Conservation (phyloP, 2,797 vertebrate genomes). For the Xenops minutus region DNA sequence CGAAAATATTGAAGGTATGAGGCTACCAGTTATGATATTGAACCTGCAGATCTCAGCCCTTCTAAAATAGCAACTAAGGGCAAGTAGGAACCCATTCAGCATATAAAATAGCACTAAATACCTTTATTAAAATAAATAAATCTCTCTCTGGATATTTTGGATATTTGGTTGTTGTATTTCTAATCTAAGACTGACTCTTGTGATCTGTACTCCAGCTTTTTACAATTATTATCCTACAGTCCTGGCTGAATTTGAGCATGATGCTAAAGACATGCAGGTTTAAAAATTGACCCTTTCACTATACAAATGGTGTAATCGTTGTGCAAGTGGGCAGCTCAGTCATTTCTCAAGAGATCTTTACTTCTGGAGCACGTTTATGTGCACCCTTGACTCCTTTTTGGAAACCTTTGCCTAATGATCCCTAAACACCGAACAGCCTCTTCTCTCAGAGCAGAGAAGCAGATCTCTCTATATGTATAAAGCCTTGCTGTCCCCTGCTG, state of each 20-base stretch:
- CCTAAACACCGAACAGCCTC: not conserved
- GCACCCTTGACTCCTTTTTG: not conserved
- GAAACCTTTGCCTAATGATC: not conserved
- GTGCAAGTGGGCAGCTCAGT: not conserved
- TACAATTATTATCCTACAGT: not conserved
- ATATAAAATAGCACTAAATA: not conserved
- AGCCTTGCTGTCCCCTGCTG: slow-evolving; percentile 48
- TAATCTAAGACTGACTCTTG: not conserved
- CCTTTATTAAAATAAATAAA: not conserved
- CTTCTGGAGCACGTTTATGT: not conserved
- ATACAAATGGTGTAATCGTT: not conserved
- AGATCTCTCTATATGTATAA: not conserved
- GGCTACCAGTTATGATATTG: not conserved
- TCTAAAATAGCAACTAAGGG: not conserved
- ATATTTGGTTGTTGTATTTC: not conserved
- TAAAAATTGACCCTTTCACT: not conserved
- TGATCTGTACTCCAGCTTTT: accelerated
- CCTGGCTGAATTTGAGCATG: not conserved
- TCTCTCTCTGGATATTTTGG: not conserved
- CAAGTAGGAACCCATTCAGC: not conserved
- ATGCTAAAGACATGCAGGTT: not conserved
- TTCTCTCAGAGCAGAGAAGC: not conserved
- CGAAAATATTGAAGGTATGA: not conserved
- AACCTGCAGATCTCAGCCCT: not conserved
- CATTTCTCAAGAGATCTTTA: not conserved